Evolutionary conservation across 2,113 vertebrate genomes (phyloP).

Genomic region (Tragelaphus scriptus): DNA sequence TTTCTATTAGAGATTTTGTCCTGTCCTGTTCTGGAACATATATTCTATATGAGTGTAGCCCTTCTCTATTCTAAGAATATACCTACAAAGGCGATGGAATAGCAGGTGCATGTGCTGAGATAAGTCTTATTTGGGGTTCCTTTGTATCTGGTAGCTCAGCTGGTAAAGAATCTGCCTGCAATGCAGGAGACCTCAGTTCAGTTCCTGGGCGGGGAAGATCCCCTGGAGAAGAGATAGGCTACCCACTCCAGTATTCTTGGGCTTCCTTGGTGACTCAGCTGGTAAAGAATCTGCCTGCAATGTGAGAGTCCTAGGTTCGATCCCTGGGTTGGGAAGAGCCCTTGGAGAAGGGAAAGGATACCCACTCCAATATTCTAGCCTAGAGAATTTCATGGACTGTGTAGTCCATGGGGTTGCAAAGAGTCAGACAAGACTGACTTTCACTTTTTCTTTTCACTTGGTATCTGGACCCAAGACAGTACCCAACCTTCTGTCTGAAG

Average conservation of each 20-base stretch:
- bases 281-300: not conserved
- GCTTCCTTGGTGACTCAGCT: not conserved
- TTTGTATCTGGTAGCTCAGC: not conserved
- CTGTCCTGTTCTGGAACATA: not conserved
- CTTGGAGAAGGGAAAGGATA: not conserved
- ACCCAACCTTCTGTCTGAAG: not conserved
- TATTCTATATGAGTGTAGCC: not conserved
- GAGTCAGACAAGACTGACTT: not conserved
- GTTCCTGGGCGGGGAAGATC: not conserved
- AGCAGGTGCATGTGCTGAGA: not conserved
- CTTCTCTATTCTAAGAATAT: not conserved
- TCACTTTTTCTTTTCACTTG: not conserved
- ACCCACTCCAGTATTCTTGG: not conserved
- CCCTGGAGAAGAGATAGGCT: not conserved
- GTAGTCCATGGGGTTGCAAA: not conserved
- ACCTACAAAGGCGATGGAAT: not conserved
- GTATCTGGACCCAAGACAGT: not conserved
- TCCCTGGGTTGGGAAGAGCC: not conserved
- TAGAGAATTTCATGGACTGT: not conserved
- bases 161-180: not conserved
- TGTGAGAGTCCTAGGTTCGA: rapidly evolving
- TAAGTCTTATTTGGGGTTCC: not conserved
- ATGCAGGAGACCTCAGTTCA: not conserved
- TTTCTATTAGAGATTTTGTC: not conserved
- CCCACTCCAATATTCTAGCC: not conserved